Evolutionary conservation across 2,888 invertebrate genomes (phyloP), one percentile per base, ranked within the genome.

Genomic region (Resseliella maxima): DNA sequence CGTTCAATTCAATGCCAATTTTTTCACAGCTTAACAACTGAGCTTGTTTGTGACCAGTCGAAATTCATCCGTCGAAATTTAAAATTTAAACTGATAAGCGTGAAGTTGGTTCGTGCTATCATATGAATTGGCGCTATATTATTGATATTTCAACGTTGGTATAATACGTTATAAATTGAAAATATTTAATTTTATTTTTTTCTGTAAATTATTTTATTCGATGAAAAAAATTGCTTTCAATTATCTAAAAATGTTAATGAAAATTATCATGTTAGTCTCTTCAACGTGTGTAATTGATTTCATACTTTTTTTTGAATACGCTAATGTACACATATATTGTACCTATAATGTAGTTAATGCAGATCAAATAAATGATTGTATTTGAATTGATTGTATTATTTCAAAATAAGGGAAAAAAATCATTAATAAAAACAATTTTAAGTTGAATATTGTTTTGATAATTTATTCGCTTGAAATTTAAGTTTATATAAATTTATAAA

Each of bases 41-140:
- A 6, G 83, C 83, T 83, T 83, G 83, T 83, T 83, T 83, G 83
- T 83, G 83, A 83, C 38, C 83, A 83, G 83, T 83, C 31, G 5
- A 35, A 31, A n/a, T 10, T 2, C 83, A 21, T 83, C 24, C 83
- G 24, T 38, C 83, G 38, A 83, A 83, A 83, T 83, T 83, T 27
- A 83, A 83, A 83, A 38, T 83, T 83, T 38, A 38, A 83, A 83
- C n/a, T 2, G 24, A 83, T 31, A 12, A 1, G 38, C 36, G 24
- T 83, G 83, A 83, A 83, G 83, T 83, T 83, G 83, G 83, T 35
- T 50, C 2, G 2, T 5, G n/a, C 12, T 24, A 15, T 59, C 27
- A 24, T 24, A 24, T 6, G 24, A 31, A 72, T 72, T 31, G 31
- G 72, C 72, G 72, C 83, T 21, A 6, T 83, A 10, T 8, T 18